These are phyloP conservation scores for Cyclargus thomasi DNA, from an alignment of 1,140 invertebrate genomes.

Conservation along the genomic window DNA sequence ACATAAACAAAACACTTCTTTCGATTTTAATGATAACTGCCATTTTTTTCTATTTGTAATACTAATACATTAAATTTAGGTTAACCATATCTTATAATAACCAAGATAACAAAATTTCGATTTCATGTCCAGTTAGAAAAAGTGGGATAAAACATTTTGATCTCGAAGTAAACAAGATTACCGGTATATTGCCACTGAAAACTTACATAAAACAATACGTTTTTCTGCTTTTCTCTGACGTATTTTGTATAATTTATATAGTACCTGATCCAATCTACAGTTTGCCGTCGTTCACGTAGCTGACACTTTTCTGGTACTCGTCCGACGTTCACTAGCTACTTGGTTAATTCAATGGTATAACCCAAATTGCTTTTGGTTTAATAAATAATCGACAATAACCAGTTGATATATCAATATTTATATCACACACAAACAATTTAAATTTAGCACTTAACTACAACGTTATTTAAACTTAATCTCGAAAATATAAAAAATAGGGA, in stretches of 20 bases:
- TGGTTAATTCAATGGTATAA: conserved; percentile 56
- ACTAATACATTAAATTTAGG: neutral
- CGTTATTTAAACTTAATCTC: conserved; percentile 19
- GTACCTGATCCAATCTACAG: conserved; percentile 38
- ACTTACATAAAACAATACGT: conserved; percentile 6
- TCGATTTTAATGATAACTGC: neutral
- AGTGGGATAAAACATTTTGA: conserved; percentile 22
- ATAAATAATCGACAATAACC: conserved; percentile 19
- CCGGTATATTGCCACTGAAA: conserved; percentile 33
- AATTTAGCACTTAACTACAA: conserved; percentile 19
- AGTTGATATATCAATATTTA: conserved; percentile 16
- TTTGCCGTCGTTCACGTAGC: conserved; percentile 41
- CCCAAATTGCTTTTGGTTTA: conserved; percentile 32
- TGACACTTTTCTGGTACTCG: conserved; percentile 48
- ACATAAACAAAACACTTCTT: neutral
- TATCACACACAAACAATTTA: conserved; percentile 14
- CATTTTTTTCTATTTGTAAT: neutral
- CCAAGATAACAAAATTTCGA: neutral
- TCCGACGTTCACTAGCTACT: conserved; percentile 46
- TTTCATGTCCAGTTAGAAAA: conserved; percentile 21
- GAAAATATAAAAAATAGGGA: conserved; percentile 42
- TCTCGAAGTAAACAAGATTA: conserved; percentile 46
- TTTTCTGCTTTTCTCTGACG: neutral
- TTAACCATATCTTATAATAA: neutral
- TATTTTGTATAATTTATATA: conserved; percentile 19